Evolutionary conservation across 2,797 vertebrate genomes (phyloP).

Genomic region (Bucorvus abyssinicus): DNA sequence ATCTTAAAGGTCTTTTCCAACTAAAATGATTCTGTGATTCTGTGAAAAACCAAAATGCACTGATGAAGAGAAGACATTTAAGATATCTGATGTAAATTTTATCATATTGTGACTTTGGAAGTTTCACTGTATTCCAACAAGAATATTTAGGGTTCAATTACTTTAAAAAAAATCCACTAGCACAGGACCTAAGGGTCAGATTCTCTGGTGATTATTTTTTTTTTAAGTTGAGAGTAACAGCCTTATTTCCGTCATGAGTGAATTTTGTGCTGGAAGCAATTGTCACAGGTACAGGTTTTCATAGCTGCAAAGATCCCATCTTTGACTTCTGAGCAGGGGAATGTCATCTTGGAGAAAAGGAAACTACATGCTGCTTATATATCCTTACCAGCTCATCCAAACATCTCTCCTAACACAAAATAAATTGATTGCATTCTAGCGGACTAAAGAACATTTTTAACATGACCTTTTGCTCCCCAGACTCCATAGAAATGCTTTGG

Average conservation of each 20-base stretch:
- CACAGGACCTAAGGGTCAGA: neutral
- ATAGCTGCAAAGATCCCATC: neutral
- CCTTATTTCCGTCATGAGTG: neutral
- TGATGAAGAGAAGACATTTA: neutral
- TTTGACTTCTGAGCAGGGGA: neutral
- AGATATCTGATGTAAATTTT: neutral
- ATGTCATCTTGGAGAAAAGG: neutral
- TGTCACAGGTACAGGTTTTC: neutral
- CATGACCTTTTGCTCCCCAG: neutral
- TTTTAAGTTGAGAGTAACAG: neutral
- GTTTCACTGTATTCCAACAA: neutral
- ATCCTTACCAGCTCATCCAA: neutral
- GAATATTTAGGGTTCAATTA: neutral
- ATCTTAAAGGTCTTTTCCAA: no score
- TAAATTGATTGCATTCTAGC: neutral
- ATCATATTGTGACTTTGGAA: neutral
- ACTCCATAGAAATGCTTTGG: neutral
- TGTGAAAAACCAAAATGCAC: neutral
- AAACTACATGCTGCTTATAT: neutral
- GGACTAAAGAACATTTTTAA: neutral
- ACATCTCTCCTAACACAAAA: neutral
- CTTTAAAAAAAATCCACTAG: neutral
- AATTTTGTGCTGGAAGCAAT: neutral
- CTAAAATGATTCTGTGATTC: no score
- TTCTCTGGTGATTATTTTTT: neutral